Conservation (phyloP, 2,113 vertebrate genomes). For the Emberiza fucata region DNA sequence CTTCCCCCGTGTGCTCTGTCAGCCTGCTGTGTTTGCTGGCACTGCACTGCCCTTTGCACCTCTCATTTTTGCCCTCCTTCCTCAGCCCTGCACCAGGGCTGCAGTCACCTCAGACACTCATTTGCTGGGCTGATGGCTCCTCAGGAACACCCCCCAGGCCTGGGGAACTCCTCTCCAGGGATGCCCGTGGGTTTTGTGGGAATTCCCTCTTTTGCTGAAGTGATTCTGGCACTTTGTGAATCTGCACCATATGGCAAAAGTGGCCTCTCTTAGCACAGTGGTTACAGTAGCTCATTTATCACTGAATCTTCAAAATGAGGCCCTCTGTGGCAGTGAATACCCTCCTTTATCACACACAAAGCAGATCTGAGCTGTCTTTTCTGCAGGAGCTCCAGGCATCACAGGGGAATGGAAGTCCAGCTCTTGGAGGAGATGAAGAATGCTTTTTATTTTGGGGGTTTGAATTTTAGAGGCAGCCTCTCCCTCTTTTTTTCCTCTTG, state of each 20-base stretch:
- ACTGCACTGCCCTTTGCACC: neutral
- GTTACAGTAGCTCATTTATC: neutral
- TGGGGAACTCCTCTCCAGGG: neutral
- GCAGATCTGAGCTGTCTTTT: neutral
- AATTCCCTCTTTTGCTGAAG: neutral
- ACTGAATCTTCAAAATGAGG: neutral
- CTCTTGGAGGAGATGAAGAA: neutral
- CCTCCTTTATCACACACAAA: neutral
- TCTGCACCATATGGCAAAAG: neutral
- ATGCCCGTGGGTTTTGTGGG: neutral
- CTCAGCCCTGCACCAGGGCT: neutral
- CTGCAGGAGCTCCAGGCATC: neutral
- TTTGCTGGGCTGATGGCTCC: neutral
- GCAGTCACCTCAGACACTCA: neutral
- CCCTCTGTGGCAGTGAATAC: neutral
- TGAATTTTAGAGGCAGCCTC: neutral
- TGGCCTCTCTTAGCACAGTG: neutral
- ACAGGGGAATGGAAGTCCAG: neutral
- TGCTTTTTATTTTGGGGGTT: neutral
- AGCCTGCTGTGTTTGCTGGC: neutral
- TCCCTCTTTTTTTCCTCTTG: neutral
- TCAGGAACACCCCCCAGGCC: neutral
- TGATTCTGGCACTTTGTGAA: neutral
- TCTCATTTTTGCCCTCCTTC: neutral
- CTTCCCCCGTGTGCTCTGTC: neutral